These are phyloP conservation scores for Diloba caeruleocephala DNA, from an alignment of 2,888 invertebrate genomes.

Conservation along the genomic window DNA sequence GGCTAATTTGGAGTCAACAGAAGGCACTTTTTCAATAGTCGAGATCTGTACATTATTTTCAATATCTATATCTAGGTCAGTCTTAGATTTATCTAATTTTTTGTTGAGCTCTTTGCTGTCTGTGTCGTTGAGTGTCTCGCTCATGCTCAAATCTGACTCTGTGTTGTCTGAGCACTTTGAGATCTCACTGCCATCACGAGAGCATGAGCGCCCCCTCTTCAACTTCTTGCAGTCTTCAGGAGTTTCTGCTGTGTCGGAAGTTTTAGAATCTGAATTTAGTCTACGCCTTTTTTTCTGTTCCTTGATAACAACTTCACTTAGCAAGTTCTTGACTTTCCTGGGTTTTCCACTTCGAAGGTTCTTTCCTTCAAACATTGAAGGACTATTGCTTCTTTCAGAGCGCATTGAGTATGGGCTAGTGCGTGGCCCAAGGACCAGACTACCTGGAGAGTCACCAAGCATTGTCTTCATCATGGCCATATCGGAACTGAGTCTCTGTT, in stretches of 20 bases:
- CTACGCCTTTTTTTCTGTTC: conserved; percentile 88
- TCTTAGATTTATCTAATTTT: conserved; percentile 88
- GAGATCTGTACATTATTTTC: conserved; percentile 88
- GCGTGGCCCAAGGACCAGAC: conserved; percentile 77
- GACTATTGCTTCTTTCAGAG: conserved; percentile 88
- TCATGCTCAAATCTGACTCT: conserved; percentile 91
- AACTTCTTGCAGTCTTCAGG: conserved; percentile 80
- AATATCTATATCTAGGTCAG: conserved; percentile 89
- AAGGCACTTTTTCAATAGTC: conserved; percentile 88
- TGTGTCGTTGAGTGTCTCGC: conserved; percentile 84
- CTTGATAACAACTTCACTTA: conserved; percentile 89
- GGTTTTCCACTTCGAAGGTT: conserved; percentile 91
- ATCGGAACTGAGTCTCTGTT: conserved; percentile 82
- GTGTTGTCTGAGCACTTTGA: conserved; percentile 90
- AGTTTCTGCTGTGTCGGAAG: conserved; percentile 73
- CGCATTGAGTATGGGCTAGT: conserved; percentile 90
- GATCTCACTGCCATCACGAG: conserved; percentile 89
- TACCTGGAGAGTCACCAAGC: conserved; percentile 77
- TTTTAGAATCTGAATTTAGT: conserved; percentile 88
- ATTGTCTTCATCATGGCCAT: conserved; percentile 85
- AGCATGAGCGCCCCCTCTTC: conserved; percentile 84
- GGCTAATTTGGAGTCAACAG: conserved; percentile 80
- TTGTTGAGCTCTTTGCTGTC: conserved; percentile 85
- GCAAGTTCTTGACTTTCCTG: conserved; percentile 88
- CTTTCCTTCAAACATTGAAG: conserved; percentile 84